Conservation (phyloP, 1,140 invertebrate species). For the Brachionus rubens region DNA sequence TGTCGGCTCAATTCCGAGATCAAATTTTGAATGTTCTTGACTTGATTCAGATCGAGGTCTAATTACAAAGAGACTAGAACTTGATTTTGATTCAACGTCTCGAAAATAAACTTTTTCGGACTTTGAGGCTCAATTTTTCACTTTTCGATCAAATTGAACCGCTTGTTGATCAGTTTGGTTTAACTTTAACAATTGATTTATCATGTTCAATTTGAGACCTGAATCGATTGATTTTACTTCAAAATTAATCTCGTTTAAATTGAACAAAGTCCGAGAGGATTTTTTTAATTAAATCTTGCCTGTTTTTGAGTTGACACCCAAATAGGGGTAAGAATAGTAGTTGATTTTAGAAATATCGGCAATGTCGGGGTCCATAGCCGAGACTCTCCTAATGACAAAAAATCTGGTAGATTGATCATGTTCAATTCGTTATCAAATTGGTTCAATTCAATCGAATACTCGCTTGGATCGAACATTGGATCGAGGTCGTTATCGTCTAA, state of each 20-base stretch:
- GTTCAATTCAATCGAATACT: slow-evolving; percentile 19
- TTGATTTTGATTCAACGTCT: neutral
- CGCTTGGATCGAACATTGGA: slow-evolving; percentile 42
- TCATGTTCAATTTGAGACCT: slow-evolving; percentile 15
- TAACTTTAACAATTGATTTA: neutral
- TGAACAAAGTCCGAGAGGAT: slow-evolving; percentile 7
- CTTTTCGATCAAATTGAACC: neutral
- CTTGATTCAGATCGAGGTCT: neutral
- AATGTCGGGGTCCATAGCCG: slow-evolving; percentile 30
- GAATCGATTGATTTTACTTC: slow-evolving; percentile 25
- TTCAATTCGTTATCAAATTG: neutral
- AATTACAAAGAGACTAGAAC: neutral
- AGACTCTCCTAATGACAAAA: slow-evolving; percentile 14
- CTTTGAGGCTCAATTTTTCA: neutral
- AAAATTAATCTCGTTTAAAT: neutral
- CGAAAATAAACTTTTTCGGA: neutral
- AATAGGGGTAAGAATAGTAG: neutral
- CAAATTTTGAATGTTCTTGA: neutral
- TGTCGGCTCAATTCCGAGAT: neutral
- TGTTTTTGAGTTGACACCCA: neutral
- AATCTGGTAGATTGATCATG: neutral
- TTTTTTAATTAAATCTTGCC: slow-evolving; percentile 38
- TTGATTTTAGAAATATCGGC: neutral
- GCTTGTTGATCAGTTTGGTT: neutral
- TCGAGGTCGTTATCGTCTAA: slow-evolving; percentile 42